Base-by-base conservation (phyloP, 2,797 vertebrate genomes). In the Anguilla megastoma region DNA sequence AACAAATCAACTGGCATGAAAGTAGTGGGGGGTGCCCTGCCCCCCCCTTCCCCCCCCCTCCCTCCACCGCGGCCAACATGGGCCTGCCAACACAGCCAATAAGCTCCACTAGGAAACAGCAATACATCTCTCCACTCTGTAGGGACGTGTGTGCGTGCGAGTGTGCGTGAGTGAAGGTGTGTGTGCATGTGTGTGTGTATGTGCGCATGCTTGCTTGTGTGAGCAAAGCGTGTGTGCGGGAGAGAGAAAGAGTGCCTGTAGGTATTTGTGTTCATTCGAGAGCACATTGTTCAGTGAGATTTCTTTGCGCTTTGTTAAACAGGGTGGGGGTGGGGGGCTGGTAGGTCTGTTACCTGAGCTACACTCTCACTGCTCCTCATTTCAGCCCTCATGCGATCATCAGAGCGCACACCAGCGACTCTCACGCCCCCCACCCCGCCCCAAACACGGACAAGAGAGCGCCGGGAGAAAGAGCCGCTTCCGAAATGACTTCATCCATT, bases 1-100 rank as follows among this genome's bases (percentile, higher is more conserved):
- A 71, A 86, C 85, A 86, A 74, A 74, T 63, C 54, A 86, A 45
- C 58, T 60, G 58, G 21, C 85, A 66, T 33, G 30, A 63, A n/a
- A 0, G 27, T 16, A 60, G 74, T 7, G 33, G 36, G 71, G 76
- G 36, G 36, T 41, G 36, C 33, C 74, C 74, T 45, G 24, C 33
- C 14, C 24, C n/a, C 41, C 2, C 41, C n/a, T 4, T 0, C 30
- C 41, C 21, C 41, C 5, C 48, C 16, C 0, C 36, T 21, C 41
- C 21, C 41, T 1, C 48, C 16, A 0, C 41, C 18, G 6, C 8
- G 45, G 24, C 45, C 33, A 60, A 45, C 48, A 71, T 6, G 10
- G 85, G 16, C 52, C 84, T 56, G 85, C 60, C 60, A 33, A 41
- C 9, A 18, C 27, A 41, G 18, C 52, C 84, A 85, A 21, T 33